Evolutionary conservation across 2,797 vertebrate species (phyloP), one percentile per base, ranked within the genome.

Genomic region (Eulemur coronatus): DNA sequence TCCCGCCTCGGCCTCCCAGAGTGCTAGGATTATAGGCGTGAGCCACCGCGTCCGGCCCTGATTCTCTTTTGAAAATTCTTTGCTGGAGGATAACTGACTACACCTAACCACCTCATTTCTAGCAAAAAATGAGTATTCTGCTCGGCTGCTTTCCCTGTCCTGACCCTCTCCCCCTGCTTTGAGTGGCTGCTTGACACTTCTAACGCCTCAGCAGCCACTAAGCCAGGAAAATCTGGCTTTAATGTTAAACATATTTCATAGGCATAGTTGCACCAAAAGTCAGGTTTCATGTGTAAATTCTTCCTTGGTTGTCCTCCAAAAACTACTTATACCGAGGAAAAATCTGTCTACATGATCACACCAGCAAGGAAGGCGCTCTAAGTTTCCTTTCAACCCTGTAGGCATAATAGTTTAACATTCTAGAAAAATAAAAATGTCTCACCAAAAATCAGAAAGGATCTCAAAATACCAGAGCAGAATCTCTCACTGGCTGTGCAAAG

Each of bases 221-320:
- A 91, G 82, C 72, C 90, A 80, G 82, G 94, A 97, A 97, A 95
- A 94, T 79, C 92, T 63, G 75, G 69, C 95, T 96, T 86, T 86
- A 41, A 97, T 67, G 46, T 94, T 92, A 52, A 95, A 93, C 17
- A 48, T 75, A 95, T 41, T 95, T 90, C 89, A 10, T 13, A 97
- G 48, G 72, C 63, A 94, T 43, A 35, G n/a, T 75, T 10, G 10
- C 7, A 95, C 65, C 61, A 41, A 76, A 52, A 76, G 88, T 30
- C 46, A 91, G 95, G 90, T 92, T 94, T 26, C 69, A 14, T 88
- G 95, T 97, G 97, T 84, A 96, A 8, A 61, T 90, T 57, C 73
- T 89, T 79, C 30, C 94, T 94, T 88, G 80, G 48, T 96, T 90
- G 41, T 84, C 93, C 91, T 97, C 95, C 88, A 87, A 95, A 95